Evolutionary conservation across 2,888 invertebrate species (phyloP), one percentile per base, ranked within the genome.

Genomic region (Coelogynopora nodosa): DNA sequence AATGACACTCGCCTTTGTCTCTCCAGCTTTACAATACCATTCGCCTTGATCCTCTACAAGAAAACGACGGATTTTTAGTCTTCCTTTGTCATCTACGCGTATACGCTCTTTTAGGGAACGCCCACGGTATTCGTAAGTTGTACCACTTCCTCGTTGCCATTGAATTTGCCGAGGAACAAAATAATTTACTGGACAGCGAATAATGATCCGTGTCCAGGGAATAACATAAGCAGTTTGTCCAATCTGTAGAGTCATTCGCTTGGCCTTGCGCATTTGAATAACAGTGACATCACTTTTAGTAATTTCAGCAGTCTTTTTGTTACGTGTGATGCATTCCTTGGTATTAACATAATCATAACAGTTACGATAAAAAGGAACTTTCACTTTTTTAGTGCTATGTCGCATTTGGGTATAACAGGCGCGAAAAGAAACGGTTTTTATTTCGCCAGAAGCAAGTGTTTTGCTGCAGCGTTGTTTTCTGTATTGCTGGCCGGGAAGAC

Each of bases 181-280:
- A 49, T 86, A 30, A 5, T 85, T 84, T 10, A 82, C 82, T 2
- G 86, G 86, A 86, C 86, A 86, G 2, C 29, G 28, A n/a, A 86
- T 31, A 18, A 82, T 84, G 0, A 86, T n/a, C 27, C 67, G 27
- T 49, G 86, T 86, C 23, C 31, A 86, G 13, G 83, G 67, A 23
- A 67, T 49, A 0, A 86, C 82, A 84, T 82, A 86, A 5, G 86
- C 82, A n/a, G 31, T n/a, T 28, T 86, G 86, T 5, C 86, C 86
- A 31, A 86, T 82, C 10, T 49, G 31, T 2, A 86, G 26, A 2
- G 30, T 82, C 2, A 86, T 1, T 30, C 30, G 30, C n/a, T 84
- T 31, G 28, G 81, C 82, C 67, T 67, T 67, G 1, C 85, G 85
- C 85, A 85, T 85, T 30, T 85, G 85, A 67, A 85, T 30, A 0